Evolutionary conservation across 2,797 vertebrate species (phyloP).

Genomic region (Lithobates sylvaticus): DNA sequence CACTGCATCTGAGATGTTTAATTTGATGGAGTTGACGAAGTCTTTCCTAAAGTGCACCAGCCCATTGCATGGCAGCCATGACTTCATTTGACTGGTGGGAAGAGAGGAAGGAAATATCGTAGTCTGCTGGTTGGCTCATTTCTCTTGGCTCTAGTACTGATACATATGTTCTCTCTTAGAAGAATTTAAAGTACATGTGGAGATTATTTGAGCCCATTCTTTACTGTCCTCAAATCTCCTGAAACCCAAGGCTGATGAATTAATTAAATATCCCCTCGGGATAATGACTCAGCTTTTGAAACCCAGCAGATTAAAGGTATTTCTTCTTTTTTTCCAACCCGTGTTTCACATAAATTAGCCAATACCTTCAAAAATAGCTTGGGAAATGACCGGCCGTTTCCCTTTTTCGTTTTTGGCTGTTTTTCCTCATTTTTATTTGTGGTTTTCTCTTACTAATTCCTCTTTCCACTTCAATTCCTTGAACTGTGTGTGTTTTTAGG

Average conservation of each 20-base stretch:
- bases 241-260: conserved; percentile 56
- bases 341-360: neutral
- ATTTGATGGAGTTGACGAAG: too few species aligned
- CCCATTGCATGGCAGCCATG: too few species aligned
- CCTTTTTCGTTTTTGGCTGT: neutral
- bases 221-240: conserved; percentile 31
- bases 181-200: conserved; percentile 27
- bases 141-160: conserved; percentile 8
- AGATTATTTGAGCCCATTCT: conserved; percentile 28
- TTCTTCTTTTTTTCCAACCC: neutral
- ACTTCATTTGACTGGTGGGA: too few species aligned
- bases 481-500: too few species aligned
- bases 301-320: conserved; percentile 1
- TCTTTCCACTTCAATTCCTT: neutral
- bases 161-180: conserved; percentile 45
- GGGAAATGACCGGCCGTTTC: neutral
- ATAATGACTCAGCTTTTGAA: conserved; percentile 4
- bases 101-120: too few species aligned
- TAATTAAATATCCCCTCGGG: conserved; percentile 29
- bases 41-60: too few species aligned
- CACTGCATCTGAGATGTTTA: too few species aligned
- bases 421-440: neutral
- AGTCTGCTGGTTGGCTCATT: neutral
- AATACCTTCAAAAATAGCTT: neutral
- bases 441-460: neutral